These are phyloP conservation scores for Prunella strophiata DNA, from an alignment of 2,797 vertebrate species.

Conservation along the genomic window DNA sequence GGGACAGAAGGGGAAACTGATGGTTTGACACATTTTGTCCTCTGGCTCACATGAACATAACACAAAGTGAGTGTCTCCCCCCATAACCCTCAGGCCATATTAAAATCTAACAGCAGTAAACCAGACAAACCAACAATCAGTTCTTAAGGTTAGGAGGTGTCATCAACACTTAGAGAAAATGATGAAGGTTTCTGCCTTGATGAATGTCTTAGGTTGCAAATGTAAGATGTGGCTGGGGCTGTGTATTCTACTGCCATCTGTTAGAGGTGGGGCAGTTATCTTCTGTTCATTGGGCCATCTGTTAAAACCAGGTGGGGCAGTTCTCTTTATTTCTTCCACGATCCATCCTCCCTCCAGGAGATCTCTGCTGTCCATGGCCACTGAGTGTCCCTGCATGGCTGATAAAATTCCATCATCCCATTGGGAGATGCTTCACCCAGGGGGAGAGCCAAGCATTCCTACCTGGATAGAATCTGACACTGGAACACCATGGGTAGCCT, in stretches of 20 bases:
- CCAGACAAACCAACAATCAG: background rate
- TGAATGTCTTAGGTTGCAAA: background rate
- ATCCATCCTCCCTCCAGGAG: no score
- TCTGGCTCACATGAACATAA: background rate
- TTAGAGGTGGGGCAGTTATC: background rate
- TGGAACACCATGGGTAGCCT: background rate
- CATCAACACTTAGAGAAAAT: background rate
- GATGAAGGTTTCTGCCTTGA: background rate
- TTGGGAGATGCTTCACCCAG: rapidly evolving
- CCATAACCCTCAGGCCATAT: background rate
- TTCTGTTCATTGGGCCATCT: background rate
- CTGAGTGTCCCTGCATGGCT: background rate
- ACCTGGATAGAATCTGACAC: background rate
- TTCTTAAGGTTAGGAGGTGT: background rate
- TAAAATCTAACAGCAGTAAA: background rate
- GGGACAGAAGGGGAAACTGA: background rate
- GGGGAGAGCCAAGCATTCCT: background rate
- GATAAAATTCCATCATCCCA: background rate
- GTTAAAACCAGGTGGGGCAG: background rate
- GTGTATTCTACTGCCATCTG: background rate
- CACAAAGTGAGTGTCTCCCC: background rate
- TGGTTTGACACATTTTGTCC: background rate
- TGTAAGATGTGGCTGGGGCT: background rate
- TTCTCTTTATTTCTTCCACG: background rate
- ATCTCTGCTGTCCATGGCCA: background rate